Percentiles rank a stretch among this genome's conserved stretches.
These are phyloP conservation scores for Papilio polyxenes DNA, from an alignment of 1,140 invertebrate genomes.

Conservation along the genomic window DNA sequence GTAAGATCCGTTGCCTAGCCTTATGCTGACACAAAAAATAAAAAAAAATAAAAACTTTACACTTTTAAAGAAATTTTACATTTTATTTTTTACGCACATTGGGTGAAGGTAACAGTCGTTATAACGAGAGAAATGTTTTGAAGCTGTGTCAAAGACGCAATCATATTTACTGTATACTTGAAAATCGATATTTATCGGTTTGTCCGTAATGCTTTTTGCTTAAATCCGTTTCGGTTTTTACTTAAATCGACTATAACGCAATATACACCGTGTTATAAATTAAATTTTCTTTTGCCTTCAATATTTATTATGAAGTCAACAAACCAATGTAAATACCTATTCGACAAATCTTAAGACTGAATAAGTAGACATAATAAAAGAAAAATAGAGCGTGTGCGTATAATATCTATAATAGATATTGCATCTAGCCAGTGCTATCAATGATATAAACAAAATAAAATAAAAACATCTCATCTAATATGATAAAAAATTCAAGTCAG, in stretches of 20 bases:
- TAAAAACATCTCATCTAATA: background rate
- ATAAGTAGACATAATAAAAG: no score
- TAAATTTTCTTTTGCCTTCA: background rate
- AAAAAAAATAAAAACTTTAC: background rate
- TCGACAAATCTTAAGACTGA: no score
- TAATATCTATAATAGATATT: background rate
- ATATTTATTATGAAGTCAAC: background rate
- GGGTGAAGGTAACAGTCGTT: background rate
- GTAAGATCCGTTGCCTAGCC: background rate
- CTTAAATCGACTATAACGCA: background rate
- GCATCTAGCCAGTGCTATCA: background rate
- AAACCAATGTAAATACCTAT: no score
- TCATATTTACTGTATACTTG: constrained; percentile 16
- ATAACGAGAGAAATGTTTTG: background rate
- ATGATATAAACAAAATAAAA: background rate
- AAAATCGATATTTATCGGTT: constrained; percentile 26
- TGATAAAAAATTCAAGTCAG: background rate
- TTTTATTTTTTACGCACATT: background rate
- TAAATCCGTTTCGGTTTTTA: constrained; percentile 1
- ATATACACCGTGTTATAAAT: background rate
- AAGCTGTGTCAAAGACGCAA: constrained; percentile 18
- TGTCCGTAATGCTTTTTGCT: background rate
- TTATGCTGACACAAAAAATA: background rate
- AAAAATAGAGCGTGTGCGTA: no score
- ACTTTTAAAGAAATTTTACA: background rate